Conservation (phyloP, 1,140 invertebrate species). For the Sesamia nonagrioides region DNA sequence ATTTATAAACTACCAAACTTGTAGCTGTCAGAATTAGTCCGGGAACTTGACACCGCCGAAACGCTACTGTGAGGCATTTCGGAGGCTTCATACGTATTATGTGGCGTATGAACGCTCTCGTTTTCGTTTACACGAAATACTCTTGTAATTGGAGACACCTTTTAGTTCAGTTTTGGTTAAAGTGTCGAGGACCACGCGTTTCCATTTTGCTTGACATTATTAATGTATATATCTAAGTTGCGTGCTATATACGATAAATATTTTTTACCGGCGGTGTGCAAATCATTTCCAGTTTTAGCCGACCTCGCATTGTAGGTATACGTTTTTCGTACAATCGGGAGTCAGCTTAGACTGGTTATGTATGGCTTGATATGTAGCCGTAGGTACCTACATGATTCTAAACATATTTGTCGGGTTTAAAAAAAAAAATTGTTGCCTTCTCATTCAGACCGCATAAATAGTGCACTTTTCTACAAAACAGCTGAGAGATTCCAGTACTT, state of each 20-base stretch:
- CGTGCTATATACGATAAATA: not conserved
- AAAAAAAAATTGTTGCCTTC: too few relatives aligned
- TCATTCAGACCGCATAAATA: too few relatives aligned
- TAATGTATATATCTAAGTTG: not conserved
- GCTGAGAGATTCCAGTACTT: too few relatives aligned
- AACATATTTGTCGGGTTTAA: too few relatives aligned
- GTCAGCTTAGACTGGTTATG: too few relatives aligned
- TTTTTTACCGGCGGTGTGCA: too few relatives aligned
- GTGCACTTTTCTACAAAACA: too few relatives aligned
- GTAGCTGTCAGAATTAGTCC: slow-evolving; percentile 48
- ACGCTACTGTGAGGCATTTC: slow-evolving; percentile 76
- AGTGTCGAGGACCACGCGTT: slow-evolving; percentile 40
- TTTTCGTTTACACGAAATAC: slow-evolving; percentile 72
- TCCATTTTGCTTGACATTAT: slow-evolving; percentile 32
- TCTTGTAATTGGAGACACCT: slow-evolving; percentile 67
- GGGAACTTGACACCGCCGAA: slow-evolving; percentile 71
- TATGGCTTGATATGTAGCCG: too few relatives aligned
- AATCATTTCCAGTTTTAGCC: too few relatives aligned
- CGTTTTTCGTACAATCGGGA: too few relatives aligned
- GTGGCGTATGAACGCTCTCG: slow-evolving; percentile 62
- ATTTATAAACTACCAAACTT: slow-evolving; percentile 42
- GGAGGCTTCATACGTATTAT: slow-evolving; percentile 71
- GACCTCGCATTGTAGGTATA: too few relatives aligned
- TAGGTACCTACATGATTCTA: too few relatives aligned
- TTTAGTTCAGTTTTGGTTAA: slow-evolving; percentile 52